Evolutionary conservation across 1,140 invertebrate genomes (phyloP).

Genomic region (Drosophila nebulosa): DNA sequence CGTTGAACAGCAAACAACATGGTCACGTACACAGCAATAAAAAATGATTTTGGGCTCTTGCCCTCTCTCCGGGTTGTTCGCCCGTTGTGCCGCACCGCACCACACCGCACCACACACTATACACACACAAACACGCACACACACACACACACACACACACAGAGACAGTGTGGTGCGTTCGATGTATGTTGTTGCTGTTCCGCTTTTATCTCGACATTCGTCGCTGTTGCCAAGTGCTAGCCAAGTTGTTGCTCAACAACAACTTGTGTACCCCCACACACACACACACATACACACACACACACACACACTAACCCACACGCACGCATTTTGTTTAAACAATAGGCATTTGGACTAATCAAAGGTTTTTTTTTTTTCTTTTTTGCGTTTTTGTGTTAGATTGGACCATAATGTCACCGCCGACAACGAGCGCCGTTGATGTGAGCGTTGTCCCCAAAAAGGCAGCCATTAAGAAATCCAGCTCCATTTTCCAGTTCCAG

Average conservation of each 20-base stretch:
- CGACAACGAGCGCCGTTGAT: conserved; percentile 29
- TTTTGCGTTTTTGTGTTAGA: conserved; percentile 41
- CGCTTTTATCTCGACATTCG: conserved; percentile 56
- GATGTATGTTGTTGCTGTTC: conserved; percentile 38
- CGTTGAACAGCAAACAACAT: conserved; percentile 22
- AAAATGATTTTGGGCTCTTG: conserved; percentile 54
- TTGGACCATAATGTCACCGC: conserved; percentile 70
- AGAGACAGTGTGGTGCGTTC: no score
- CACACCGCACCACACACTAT: background rate
- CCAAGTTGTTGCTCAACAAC: conserved; percentile 36
- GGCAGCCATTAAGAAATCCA: conserved; percentile 29
- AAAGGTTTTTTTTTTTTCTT: conserved; percentile 25
- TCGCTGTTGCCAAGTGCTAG: conserved; percentile 67
- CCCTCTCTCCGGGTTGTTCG: conserved; percentile 12
- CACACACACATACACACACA: background rate
- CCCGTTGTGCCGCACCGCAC: background rate
- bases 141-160: no score
- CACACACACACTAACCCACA: background rate
- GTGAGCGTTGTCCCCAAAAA: conserved; percentile 49
- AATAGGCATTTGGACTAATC: conserved; percentile 41
- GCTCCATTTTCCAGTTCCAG: conserved; percentile 32
- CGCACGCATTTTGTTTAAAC: background rate
- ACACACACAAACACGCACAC: no score
- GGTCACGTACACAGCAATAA: conserved; percentile 40
- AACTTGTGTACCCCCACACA: no score